These are phyloP conservation scores for Bathynomus jamesi DNA, from an alignment of 1,140 invertebrate species.

Conservation along the genomic window DNA sequence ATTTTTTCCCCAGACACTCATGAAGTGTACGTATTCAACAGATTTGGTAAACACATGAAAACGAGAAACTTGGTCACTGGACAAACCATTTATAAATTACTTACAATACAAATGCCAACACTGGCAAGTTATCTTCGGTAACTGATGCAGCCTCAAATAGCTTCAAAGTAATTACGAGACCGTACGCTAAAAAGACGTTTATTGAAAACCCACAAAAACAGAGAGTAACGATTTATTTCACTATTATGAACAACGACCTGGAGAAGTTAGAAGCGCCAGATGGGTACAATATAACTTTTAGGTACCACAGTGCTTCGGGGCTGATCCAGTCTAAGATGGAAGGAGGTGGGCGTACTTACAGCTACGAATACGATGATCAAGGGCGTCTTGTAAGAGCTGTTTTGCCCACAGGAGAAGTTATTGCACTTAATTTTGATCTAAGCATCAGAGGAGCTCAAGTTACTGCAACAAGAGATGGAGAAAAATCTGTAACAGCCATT, in stretches of 20 bases:
- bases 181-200: constrained; percentile 41
- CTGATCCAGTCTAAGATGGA: constrained; percentile 79
- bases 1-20: constrained; percentile 91
- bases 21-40: constrained; percentile 91
- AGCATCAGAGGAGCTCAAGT: constrained; percentile 83
- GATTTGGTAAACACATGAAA: constrained; percentile 86
- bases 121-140: constrained; percentile 83
- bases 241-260: constrained; percentile 21
- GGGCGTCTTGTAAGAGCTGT: constrained; percentile 80
- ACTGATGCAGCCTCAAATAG: constrained; percentile 88
- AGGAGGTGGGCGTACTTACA: constrained; percentile 80
- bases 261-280: constrained; percentile 29
- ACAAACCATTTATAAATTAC: constrained; percentile 80
- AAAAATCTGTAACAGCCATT: constrained; percentile 69
- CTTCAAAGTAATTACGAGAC: constrained; percentile 77
- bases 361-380: constrained; percentile 92
- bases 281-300: constrained; percentile 36
- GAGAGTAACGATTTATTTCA: constrained; percentile 22
- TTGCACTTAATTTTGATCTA: constrained; percentile 73
- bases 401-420: constrained; percentile 82
- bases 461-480: constrained; percentile 69
- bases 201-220: constrained; percentile 36
- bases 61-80: constrained; percentile 89
- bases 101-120: constrained; percentile 92
- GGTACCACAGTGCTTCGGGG: constrained; percentile 41